phyloP scores from a whole-genome alignment of 2,113 vertebrate genomes.

The Tragelaphus strepsiceros region DNA sequence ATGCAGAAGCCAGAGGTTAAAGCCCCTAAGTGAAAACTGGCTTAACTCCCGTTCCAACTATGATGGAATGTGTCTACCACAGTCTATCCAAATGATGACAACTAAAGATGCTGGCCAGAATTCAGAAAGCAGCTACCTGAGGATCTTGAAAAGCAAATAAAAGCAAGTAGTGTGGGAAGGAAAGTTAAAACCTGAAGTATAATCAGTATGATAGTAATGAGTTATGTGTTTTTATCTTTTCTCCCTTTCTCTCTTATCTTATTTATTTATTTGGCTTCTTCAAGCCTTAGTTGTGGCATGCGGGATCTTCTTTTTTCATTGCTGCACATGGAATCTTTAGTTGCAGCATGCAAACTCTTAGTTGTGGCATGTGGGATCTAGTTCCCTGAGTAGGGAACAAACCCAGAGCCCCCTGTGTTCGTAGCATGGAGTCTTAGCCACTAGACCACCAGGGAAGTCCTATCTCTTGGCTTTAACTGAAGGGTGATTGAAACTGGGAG shows the following conservation, averaged over 20 bases:
- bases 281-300: not conserved
- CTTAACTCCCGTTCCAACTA: not conserved
- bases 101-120: not conserved
- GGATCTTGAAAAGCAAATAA: not conserved
- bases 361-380: not conserved
- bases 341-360: not conserved
- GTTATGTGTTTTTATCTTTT: not conserved
- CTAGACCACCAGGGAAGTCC: not conserved
- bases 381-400: not conserved
- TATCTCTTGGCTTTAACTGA: not conserved
- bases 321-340: not conserved
- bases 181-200: not conserved
- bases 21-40: not conserved
- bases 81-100: not conserved
- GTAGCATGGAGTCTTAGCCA: not conserved
- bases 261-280: not conserved
- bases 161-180: not conserved
- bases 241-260: not conserved
- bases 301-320: not conserved
- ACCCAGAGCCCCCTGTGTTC: not conserved
- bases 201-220: not conserved
- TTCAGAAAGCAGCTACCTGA: not conserved
- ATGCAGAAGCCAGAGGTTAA: not conserved
- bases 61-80: not conserved
- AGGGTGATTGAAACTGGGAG: not conserved